Base-by-base conservation (phyloP, 1,140 invertebrate genomes). In the Hyles euphorbiae region DNA sequence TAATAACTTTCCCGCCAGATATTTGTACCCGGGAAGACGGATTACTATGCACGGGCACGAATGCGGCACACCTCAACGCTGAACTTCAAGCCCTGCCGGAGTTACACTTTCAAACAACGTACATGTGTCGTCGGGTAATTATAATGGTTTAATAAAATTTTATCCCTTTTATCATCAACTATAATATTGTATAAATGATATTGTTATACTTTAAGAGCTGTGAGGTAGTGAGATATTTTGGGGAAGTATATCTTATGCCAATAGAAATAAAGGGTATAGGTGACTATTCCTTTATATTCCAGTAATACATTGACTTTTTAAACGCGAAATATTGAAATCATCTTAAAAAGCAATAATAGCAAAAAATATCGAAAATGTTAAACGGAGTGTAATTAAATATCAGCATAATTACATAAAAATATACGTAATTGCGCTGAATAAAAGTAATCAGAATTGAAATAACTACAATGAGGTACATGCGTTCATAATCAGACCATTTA, bases 11-110 rank as follows among this genome's bases (percentile, higher is more conserved):
- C 22, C 22, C 22, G 22, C 22, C 22, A 8, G 36, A 40, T 40
- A 40, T 40, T 40, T 40, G 36, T 3, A 5, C 58, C 53, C 51
- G 56, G 63, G 22, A 22, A 22, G 22, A 70, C 74, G 70, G 68
- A 81, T 78, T 81, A 81, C 72, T 79, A 79, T 79, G 73, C 72
- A 67, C 60, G 58, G 70, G 72, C 78, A 79, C 73, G 76, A 69
- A 61, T 68, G 65, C 48, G 72, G 72, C 70, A 63, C 67, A 79
- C 76, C 76, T 74, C 73, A 76, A 70, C 72, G 70, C 71, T 76
- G 58, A 65, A 70, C 74, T 74, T 68, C 67, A 65, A 68, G 56
- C 40, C 55, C 51, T 11, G 22, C 22, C 40, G 9, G n/a, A 12
- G 59, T 76, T 68, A 58, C 58, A 70, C 61, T 65, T 61, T 67